Base-by-base conservation (phyloP, 1,140 invertebrate species). In the Chironomus tepperi region DNA sequence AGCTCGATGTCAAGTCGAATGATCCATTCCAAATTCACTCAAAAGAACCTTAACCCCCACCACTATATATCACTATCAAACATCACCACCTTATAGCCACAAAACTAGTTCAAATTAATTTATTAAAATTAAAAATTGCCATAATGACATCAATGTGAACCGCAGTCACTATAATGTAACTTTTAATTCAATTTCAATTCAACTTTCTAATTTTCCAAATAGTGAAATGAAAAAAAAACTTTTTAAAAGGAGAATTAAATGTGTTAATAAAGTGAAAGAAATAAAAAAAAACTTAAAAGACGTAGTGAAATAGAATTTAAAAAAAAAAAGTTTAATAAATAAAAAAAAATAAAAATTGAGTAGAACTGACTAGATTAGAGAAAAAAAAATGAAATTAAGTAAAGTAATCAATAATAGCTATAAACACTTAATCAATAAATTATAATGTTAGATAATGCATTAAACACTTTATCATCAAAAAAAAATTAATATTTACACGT, bases 361-460 rank as follows among this genome's bases (percentile, higher is more conserved):
- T 57, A 57, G 47, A 57, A 57, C 47, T 57, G 47, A 57, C 12
- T 57, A 57, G 47, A 57, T 57, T 57, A 57, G 47, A n/a, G 47
- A 57, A 15, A 57, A 57, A 57, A 1, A 15, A 57, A 57, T 47
- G n/a, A 47, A 47, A 47, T 47, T 47, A 47, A 57, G 0, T 57
- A 5, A n/a, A 57, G 47, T n/a, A 15, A 47, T 47, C 9, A 57
- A 57, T 57, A 57, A 57, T 15, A 57, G 47, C 47, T n/a, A 57
- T n/a, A 57, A 57, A n/a, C 12, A 57, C 3, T n/a, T 57, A n/a
- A 57, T n/a, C 47, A 57, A 57, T 57, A 57, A 57, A 57, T n/a
- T 57, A 47, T 9, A 47, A 57, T 15, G n/a, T n/a, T 57, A 57
- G 47, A 57, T 57, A 57, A 57, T 57, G 47, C 47, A 57, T 57